A percentile compares a stretch with the other conserved stretches of the same genome.
These are phyloP conservation scores for Polylopha cassiicola DNA, from an alignment of 2,888 invertebrate species.

Conservation along the genomic window DNA sequence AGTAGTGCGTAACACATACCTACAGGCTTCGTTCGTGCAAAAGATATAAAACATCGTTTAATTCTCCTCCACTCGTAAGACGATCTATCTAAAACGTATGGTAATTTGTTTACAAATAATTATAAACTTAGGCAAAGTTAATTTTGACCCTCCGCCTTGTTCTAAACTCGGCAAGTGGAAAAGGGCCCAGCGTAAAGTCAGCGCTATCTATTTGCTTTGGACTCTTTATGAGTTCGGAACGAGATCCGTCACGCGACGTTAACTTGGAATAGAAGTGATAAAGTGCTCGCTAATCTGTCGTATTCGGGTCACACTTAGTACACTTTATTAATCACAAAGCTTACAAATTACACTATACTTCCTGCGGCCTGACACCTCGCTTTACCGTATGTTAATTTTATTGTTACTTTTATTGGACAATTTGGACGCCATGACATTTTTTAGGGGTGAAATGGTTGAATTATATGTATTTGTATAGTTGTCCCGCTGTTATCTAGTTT, in stretches of 20 bases:
- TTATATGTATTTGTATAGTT: conserved; percentile 29
- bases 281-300: conserved; percentile 77
- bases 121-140: conserved; percentile 62
- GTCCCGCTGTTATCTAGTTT: conserved; percentile 4
- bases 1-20: too few relatives aligned
- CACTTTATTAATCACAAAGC: conserved; percentile 77
- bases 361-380: conserved; percentile 70
- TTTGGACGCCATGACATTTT: conserved; percentile 62
- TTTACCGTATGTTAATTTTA: conserved; percentile 73
- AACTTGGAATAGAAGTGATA: conserved; percentile 76
- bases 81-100: conserved; percentile 63
- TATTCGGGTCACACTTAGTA: conserved; percentile 76
- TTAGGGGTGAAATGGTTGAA: conserved; percentile 53
- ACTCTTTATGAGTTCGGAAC: conserved; percentile 77
- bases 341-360: conserved; percentile 75
- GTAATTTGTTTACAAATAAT: conserved; percentile 70
- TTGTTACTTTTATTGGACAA: conserved; percentile 64
- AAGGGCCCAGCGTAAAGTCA: conserved; percentile 70
- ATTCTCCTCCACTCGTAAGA: conserved; percentile 41
- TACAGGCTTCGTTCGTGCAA: too few relatives aligned
- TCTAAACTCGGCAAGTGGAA: conserved; percentile 69
- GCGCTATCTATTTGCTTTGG: conserved; percentile 76
- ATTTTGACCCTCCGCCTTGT: conserved; percentile 57
- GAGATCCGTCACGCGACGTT: conserved; percentile 77
- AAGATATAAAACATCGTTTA: too few relatives aligned